Evolutionary conservation across 2,888 invertebrate species (phyloP).

Genomic region (Protula sp.): DNA sequence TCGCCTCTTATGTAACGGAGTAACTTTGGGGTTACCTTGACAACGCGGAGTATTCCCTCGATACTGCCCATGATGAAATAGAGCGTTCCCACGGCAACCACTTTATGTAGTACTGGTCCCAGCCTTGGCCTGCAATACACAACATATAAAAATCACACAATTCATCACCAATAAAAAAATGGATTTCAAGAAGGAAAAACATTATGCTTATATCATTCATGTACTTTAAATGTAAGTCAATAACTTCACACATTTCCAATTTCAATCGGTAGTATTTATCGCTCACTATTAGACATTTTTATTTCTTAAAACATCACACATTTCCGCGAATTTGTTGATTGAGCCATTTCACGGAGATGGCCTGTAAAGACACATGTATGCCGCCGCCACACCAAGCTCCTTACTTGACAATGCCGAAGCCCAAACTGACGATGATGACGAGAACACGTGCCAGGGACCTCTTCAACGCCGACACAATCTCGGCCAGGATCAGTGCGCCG

Average conservation of each 20-base stretch:
- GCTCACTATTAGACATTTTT: too few species aligned
- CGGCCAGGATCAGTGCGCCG: slow-evolving; percentile 77
- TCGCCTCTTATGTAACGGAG: too few species aligned
- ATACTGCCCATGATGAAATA: slow-evolving; percentile 81
- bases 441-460: slow-evolving; percentile 85
- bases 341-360: too few species aligned
- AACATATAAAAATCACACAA: neutral
- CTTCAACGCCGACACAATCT: slow-evolving; percentile 86
- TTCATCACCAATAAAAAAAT: neutral
- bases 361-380: too few species aligned
- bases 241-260: too few species aligned
- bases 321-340: too few species aligned
- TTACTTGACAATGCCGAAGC: slow-evolving; percentile 92
- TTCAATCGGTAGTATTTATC: too few species aligned
- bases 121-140: slow-evolving; percentile 64
- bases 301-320: too few species aligned
- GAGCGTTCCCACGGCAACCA: slow-evolving; percentile 74
- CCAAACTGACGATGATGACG: slow-evolving; percentile 88
- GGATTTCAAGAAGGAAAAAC: neutral
- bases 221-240: too few species aligned
- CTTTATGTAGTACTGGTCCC: slow-evolving; percentile 81
- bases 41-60: slow-evolving; percentile 77
- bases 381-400: too few species aligned
- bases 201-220: too few species aligned
- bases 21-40: too few species aligned